Base-by-base conservation (phyloP, 2,888 invertebrate genomes). In the Caradrina clavipalpis region DNA sequence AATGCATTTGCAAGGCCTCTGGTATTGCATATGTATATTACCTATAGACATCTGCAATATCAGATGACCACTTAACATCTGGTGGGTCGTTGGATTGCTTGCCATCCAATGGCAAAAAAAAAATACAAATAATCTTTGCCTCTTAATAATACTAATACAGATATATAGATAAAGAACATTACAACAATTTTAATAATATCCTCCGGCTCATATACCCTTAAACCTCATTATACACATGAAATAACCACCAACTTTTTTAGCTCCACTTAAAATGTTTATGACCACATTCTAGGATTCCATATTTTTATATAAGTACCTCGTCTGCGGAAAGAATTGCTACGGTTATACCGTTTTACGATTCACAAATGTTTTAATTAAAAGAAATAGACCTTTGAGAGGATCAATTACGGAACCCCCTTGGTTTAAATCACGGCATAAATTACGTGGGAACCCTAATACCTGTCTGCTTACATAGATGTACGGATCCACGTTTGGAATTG, bases 191-290 rank as follows among this genome's bases (percentile, higher is more conserved):
- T 56, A 73, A 65, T 54, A 70, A 69, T 39, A 70, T n/a, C 53
- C 8, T 35, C 49, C 5, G 17, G 50, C 21, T 64, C 50, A n/a
- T 21, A 50, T 72, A 50, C 55, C 19, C 47, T 69, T 31, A 47
- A 66, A 67, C 49, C 76, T 83, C 75, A 71, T 83, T 82, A 81
- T 80, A 61, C 61, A 82, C 76, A 67, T 76, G 77, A 73, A 84
- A 82, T 69, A 75, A 74, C 78, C 74, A 47, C 63, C 42, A 73
- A 75, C 73, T 78, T 69, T 74, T 78, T 79, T 73, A 76, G 35
- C 68, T 67, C 64, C 66, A 76, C 69, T 84, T 82, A 81, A 82
- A 84, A 77, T 74, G 72, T 85, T 84, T 82, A 85, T 73, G 70
- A 69, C 19, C 66, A 69, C 63, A 69, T 82, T 71, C 70, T 73